A percentile compares a stretch with the other conserved stretches of the same genome.
Evolutionary conservation across 2,888 invertebrate genomes (phyloP).

Genomic region (Caenorhabditis plicata): DNA sequence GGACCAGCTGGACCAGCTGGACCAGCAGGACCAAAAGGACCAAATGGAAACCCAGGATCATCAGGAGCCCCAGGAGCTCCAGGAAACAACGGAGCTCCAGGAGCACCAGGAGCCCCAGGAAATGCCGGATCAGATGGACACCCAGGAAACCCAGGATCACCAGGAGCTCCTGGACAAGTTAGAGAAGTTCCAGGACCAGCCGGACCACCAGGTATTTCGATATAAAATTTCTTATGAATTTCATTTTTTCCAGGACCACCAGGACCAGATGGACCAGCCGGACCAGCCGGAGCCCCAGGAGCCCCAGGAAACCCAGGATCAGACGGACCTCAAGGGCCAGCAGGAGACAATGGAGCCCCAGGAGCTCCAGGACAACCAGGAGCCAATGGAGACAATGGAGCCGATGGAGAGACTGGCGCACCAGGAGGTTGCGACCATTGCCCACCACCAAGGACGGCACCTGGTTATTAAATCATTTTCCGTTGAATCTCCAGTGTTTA

Average conservation of each 20-base stretch:
- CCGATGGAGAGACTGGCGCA: conserved; percentile 50
- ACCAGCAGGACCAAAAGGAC: conserved; percentile 51
- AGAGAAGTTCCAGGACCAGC: conserved; percentile 45
- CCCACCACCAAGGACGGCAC: conserved; percentile 53
- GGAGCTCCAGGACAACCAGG: conserved; percentile 49
- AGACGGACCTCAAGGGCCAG: conserved; percentile 46
- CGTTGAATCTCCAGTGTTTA: conserved; percentile 27
- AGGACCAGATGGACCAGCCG: conserved; percentile 47
- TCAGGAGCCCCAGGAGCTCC: conserved; percentile 45
- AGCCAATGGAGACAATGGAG: conserved; percentile 38
- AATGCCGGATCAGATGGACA: conserved; percentile 47
- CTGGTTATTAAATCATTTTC: conserved; percentile 44
- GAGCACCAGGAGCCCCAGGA: conserved; percentile 51
- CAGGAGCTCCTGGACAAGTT: conserved; percentile 51
- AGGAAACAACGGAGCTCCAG: conserved; percentile 44
- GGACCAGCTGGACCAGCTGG: conserved; percentile 48
- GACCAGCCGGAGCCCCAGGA: conserved; percentile 45
- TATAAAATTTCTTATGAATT: background rate
- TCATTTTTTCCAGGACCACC: conserved; percentile 12
- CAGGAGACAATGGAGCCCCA: conserved; percentile 47
- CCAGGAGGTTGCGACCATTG: conserved; percentile 57
- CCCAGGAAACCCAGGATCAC: conserved; percentile 48
- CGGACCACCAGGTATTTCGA: conserved; percentile 40
- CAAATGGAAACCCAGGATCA: conserved; percentile 49
- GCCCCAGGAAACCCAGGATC: conserved; percentile 38